These are phyloP conservation scores for Heteractis magnifica DNA, from an alignment of 92 coral and sea anemone genomes.

Conservation along the genomic window DNA sequence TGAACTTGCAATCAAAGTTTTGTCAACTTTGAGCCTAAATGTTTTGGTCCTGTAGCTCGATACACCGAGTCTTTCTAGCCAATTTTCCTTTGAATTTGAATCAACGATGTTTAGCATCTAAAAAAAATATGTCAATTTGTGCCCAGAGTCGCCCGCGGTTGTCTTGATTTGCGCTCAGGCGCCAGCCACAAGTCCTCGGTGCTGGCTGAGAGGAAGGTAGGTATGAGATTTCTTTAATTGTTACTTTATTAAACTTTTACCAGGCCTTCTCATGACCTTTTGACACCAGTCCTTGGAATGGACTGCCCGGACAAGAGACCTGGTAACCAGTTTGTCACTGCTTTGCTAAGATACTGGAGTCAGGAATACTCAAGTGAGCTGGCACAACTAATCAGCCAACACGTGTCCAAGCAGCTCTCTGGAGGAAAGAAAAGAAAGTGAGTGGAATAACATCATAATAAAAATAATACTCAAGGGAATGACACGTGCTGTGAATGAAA, in stretches of 20 bases:
- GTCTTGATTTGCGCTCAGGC: too few relatives aligned
- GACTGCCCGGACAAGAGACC: constrained; percentile 94
- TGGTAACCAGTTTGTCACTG: constrained; percentile 82
- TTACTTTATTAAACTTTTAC: neutral
- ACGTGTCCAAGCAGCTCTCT: constrained; percentile 73
- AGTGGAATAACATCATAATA: constrained; percentile 5
- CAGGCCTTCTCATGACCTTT: constrained; percentile 84
- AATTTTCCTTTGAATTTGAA: too few relatives aligned
- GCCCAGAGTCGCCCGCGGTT: too few relatives aligned
- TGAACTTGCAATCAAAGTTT: too few relatives aligned
- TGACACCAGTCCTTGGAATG: constrained; percentile 87
- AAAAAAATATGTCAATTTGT: too few relatives aligned
- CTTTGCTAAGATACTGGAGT: constrained; percentile 92
- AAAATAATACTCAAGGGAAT: neutral
- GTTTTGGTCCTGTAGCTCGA: too few relatives aligned
- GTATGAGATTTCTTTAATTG: too few relatives aligned
- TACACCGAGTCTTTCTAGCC: too few relatives aligned
- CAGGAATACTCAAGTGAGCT: constrained; percentile 83
- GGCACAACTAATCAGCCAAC: constrained; percentile 82
- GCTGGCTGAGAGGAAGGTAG: too few relatives aligned
- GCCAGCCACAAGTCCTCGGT: too few relatives aligned
- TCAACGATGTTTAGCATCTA: too few relatives aligned
- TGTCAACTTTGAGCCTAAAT: too few relatives aligned
- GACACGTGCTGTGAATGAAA: neutral
- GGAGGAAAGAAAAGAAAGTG: constrained; percentile 85